These are phyloP conservation scores for Gasteruption jaculator DNA, from an alignment of 2,888 invertebrate species.

Conservation along the genomic window DNA sequence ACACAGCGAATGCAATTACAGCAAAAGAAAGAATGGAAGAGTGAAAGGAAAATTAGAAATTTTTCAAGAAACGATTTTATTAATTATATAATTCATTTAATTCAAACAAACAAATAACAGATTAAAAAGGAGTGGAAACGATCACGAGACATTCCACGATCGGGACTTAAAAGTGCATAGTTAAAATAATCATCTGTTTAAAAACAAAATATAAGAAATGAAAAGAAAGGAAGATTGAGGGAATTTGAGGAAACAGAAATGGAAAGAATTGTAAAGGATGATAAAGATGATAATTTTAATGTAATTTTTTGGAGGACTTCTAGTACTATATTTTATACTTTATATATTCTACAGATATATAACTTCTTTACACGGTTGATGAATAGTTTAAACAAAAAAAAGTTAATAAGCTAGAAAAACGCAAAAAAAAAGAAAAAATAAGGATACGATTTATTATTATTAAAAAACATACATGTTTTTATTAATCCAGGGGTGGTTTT, in stretches of 20 bases:
- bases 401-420: no score
- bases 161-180: conserved; percentile 49
- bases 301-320: conserved; percentile 37
- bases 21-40: no score
- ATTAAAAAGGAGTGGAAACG: no score
- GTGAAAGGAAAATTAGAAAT: no score
- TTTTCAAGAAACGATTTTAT: no score
- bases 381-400: no score
- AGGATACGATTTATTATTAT: conserved; percentile 15
- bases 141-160: conserved; percentile 50
- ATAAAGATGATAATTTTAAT: conserved; percentile 24
- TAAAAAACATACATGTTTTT: no score
- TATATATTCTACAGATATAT: conserved; percentile 45
- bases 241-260: conserved; percentile 12
- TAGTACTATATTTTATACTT: conserved; percentile 49
- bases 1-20: conserved; percentile 40
- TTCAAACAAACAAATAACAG: no score
- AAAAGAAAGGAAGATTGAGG: conserved; percentile 2
- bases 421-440: conserved; percentile 8
- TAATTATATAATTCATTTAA: no score
- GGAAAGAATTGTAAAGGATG: conserved; percentile 32
- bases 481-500: conserved; percentile 43
- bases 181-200: conserved; percentile 40
- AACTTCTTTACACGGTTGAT: no score
- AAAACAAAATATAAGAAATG: no score